Evolutionary conservation across 2,888 invertebrate species (phyloP).

Genomic region (Drosophila stalkeri): DNA sequence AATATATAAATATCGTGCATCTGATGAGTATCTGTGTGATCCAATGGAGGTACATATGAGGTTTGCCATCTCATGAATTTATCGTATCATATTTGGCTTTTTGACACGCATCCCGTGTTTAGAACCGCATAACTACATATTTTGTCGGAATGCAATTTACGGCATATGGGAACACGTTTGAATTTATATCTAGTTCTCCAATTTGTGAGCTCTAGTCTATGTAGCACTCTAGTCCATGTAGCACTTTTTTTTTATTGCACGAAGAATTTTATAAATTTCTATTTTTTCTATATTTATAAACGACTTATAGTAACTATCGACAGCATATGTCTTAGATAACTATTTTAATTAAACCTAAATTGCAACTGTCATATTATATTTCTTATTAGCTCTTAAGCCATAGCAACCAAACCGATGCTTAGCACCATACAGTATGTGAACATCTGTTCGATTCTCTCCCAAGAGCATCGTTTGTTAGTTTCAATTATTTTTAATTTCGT

Average conservation of each 20-base stretch:
- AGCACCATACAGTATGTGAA: neutral
- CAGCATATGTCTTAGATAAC: too few species aligned
- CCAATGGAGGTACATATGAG: slow-evolving; percentile 5
- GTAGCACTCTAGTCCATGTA: neutral
- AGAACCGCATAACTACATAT: slow-evolving; percentile 9
- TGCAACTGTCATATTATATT: neutral
- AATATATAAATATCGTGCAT: neutral
- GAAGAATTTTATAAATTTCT: too few species aligned
- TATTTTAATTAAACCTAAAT: too few species aligned
- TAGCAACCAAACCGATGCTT: neutral
- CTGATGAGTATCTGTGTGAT: neutral
- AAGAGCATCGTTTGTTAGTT: neutral
- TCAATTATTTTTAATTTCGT: slow-evolving; percentile 17
- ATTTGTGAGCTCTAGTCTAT: neutral
- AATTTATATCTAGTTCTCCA: neutral
- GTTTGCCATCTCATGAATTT: slow-evolving; percentile 21
- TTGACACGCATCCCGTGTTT: slow-evolving; percentile 43
- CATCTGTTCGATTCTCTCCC: neutral
- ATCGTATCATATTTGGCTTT: slow-evolving; percentile 54
- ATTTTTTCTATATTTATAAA: too few species aligned
- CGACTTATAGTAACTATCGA: too few species aligned
- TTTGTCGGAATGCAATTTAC: slow-evolving; percentile 39
- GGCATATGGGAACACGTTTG: slow-evolving; percentile 9
- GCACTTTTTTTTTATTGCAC: neutral
- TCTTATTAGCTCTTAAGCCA: neutral